Percentiles rank a stretch among this genome's conserved stretches.
Conservation (phyloP, 2,113 vertebrate genomes). For the Emydocephalus ijimae region DNA sequence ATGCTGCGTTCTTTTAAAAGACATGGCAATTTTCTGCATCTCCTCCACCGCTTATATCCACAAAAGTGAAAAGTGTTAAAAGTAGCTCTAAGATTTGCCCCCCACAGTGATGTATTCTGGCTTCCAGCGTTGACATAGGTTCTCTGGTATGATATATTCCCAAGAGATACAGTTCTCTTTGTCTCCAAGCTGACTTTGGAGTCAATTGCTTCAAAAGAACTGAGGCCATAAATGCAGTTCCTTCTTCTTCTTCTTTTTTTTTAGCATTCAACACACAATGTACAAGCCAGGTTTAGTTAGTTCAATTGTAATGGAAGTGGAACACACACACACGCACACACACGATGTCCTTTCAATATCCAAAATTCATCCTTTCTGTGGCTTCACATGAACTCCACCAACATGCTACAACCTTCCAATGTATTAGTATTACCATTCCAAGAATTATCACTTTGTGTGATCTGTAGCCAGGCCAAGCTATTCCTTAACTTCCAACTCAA, state of each 20-base stretch:
- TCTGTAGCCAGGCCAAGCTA: background rate
- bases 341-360: background rate
- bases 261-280: background rate
- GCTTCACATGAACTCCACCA: no score
- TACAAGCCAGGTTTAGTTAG: background rate
- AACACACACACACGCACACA: background rate
- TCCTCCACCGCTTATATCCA: slow-evolving; percentile 3
- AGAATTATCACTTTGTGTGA: background rate
- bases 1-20: background rate
- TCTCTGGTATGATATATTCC: background rate
- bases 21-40: slow-evolving; percentile 4
- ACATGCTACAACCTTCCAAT: background rate
- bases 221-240: background rate
- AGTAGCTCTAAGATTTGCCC: background rate
- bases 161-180: background rate
- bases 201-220: background rate
- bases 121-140: background rate
- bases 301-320: background rate
- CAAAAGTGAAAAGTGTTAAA: slow-evolving; percentile 13
- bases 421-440: background rate
- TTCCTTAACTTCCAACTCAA: background rate
- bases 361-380: background rate
- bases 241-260: background rate
- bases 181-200: background rate
- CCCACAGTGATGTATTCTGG: background rate